These are phyloP conservation scores for Aviceda subcristata DNA, from an alignment of 2,113 vertebrate genomes.

Conservation along the genomic window DNA sequence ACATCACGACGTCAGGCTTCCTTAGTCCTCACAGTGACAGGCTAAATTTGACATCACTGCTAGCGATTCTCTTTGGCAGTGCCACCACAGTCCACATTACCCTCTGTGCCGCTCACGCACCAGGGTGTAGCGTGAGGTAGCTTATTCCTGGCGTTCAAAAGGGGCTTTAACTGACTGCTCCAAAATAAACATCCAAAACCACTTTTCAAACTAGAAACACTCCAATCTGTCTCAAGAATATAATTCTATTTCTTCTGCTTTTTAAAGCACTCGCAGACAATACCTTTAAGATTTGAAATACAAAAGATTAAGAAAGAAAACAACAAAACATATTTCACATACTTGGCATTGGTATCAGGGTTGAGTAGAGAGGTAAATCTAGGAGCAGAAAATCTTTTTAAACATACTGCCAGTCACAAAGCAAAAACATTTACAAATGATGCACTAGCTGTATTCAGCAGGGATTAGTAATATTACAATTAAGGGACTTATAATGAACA, in stretches of 20 bases:
- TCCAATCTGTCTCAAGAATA: not conserved
- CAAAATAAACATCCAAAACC: not conserved
- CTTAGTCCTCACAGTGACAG: not conserved
- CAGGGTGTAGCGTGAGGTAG: not conserved
- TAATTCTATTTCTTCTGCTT: not conserved
- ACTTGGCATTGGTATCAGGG: not conserved
- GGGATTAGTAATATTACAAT: not conserved
- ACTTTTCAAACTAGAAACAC: not conserved
- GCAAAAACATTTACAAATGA: not conserved
- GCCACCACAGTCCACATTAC: accelerated
- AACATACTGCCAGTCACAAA: not conserved
- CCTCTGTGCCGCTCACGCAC: accelerated
- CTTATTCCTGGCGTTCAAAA: not conserved
- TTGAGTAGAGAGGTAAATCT: not conserved
- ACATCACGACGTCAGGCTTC: not conserved
- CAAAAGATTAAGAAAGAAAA: not conserved
- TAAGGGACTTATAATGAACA: not conserved
- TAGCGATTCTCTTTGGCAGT: not conserved
- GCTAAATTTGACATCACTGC: not conserved
- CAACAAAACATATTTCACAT: not conserved
- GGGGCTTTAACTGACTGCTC: not conserved
- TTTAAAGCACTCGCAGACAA: not conserved
- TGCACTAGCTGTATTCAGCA: not conserved
- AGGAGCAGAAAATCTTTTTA: not conserved
- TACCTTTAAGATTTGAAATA: not conserved